Evolutionary conservation across 2,113 vertebrate species (phyloP).

Genomic region (Gymnorhina tibicen): DNA sequence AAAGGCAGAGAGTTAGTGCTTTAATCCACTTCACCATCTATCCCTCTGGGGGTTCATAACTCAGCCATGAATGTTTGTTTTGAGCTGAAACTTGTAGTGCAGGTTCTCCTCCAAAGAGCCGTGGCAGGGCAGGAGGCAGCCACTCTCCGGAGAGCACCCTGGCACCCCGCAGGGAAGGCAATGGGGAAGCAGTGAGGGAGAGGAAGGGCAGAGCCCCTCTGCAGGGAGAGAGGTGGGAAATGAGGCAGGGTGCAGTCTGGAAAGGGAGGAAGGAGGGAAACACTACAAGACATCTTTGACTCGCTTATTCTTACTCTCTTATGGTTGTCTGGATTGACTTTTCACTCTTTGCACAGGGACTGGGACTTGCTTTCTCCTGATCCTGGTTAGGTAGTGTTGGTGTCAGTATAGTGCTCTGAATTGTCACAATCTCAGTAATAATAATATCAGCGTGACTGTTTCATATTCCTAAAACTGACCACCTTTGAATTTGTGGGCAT

Average conservation of each 20-base stretch:
- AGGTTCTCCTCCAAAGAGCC: constrained; percentile 32
- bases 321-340: not conserved
- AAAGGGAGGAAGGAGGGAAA: not conserved
- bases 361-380: not conserved
- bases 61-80: constrained; percentile 59
- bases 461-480: not conserved
- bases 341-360: not conserved
- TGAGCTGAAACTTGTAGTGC: constrained; percentile 54
- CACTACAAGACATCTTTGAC: not conserved
- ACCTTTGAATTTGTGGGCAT: not conserved
- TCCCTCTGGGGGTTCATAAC: constrained; percentile 55
- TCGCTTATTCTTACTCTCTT: not conserved
- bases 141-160: accelerated
- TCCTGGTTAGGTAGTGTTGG: not conserved
- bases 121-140: not conserved
- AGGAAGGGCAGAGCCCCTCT: not conserved
- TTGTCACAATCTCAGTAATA: not conserved
- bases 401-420: not conserved
- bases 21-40: constrained; percentile 46
- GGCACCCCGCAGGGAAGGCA: accelerated
- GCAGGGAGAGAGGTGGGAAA: not conserved
- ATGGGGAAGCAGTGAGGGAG: not conserved
- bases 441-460: not conserved
- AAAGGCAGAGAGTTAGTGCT: constrained; percentile 18
- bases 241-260: not conserved